Conservation (phyloP, 2,888 invertebrate genomes). For the Parelbella ahira region DNA sequence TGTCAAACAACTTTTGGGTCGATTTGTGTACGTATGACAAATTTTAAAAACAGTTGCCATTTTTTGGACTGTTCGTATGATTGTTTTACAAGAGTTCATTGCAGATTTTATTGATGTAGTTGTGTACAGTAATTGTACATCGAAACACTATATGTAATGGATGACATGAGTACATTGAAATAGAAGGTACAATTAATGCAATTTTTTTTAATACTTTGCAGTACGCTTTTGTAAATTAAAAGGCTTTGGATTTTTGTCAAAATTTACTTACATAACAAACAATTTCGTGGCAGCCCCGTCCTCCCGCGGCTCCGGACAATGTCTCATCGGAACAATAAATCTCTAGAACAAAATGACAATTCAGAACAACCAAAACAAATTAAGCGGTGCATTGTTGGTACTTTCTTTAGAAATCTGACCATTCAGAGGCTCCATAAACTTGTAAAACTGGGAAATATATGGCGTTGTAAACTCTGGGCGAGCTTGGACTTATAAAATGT, state of each 20-base stretch:
- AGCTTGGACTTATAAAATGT: constrained; percentile 31
- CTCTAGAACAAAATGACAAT: constrained; percentile 53
- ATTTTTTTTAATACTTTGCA: background rate
- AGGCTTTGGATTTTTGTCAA: background rate
- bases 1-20: too few species aligned
- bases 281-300: constrained; percentile 1
- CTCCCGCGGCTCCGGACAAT: constrained; percentile 44
- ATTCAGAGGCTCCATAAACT: constrained; percentile 66
- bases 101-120: too few species aligned
- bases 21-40: too few species aligned
- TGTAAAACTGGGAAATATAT: constrained; percentile 49
- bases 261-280: constrained; percentile 2
- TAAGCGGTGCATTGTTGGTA: constrained; percentile 45
- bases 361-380: constrained; percentile 75
- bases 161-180: too few species aligned
- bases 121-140: too few species aligned
- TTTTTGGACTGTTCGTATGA: too few species aligned
- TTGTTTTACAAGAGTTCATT: too few species aligned
- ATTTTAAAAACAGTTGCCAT: too few species aligned
- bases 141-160: too few species aligned
- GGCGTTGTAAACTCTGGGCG: constrained; percentile 58
- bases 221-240: constrained; percentile 1
- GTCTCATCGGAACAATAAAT: constrained; percentile 57
- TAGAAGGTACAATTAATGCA: background rate
- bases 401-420: constrained; percentile 50